Evolutionary conservation across 2,113 vertebrate species (phyloP).

Genomic region (Oostethus manadensis): DNA sequence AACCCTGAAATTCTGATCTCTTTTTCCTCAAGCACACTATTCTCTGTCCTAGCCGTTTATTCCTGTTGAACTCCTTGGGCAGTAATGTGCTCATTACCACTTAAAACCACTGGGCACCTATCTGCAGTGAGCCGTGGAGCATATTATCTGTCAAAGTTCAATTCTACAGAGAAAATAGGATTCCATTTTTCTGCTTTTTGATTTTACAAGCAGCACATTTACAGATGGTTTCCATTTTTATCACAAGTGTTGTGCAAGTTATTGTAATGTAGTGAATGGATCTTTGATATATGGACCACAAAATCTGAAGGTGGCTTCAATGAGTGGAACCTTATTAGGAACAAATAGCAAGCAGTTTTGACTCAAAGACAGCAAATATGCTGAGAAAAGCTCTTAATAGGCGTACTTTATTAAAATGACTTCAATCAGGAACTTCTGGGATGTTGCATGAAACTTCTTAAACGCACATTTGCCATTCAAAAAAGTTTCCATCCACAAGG

Average conservation of each 20-base stretch:
- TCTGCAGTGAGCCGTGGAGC: slow-evolving; percentile 20
- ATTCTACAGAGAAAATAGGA: slow-evolving; percentile 19
- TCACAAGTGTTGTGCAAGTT: slow-evolving; percentile 29
- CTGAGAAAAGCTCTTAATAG: slow-evolving; percentile 23
- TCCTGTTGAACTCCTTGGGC: not conserved
- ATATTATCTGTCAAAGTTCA: slow-evolving; percentile 13
- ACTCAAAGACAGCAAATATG: slow-evolving; percentile 36
- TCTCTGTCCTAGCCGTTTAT: not conserved
- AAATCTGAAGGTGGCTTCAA: slow-evolving; percentile 28
- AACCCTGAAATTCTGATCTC: too few relatives aligned
- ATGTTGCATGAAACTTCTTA: not conserved
- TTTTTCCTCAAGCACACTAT: too few relatives aligned
- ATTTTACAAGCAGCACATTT: slow-evolving; percentile 21
- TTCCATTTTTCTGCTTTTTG: slow-evolving; percentile 28
- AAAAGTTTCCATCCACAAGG: too few relatives aligned
- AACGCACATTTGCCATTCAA: too few relatives aligned
- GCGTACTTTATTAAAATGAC: slow-evolving; percentile 31
- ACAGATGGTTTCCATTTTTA: slow-evolving; percentile 15
- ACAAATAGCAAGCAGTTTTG: slow-evolving; percentile 23
- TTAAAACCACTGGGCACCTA: slow-evolving; percentile 25
- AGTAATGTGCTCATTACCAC: slow-evolving; percentile 14
- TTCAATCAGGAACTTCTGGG: slow-evolving; percentile 18
- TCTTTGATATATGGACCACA: slow-evolving; percentile 54
- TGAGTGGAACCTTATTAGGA: slow-evolving; percentile 26
- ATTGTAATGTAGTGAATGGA: slow-evolving; percentile 34